Evolutionary conservation across 2,113 vertebrate genomes (phyloP).

Genomic region (Vimba vimba): DNA sequence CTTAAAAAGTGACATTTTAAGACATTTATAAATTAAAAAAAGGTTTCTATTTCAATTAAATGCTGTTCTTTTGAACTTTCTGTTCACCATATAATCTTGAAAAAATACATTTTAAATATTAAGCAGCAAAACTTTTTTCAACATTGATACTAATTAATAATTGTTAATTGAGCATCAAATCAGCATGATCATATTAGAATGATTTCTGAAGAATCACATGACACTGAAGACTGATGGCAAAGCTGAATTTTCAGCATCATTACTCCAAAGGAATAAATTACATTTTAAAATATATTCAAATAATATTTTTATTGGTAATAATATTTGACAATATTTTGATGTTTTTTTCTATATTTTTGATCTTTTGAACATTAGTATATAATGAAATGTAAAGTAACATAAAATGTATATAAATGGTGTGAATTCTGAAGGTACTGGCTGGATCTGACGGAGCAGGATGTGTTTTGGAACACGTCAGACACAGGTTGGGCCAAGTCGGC

Average conservation of each 20-base stretch:
- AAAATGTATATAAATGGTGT: not conserved
- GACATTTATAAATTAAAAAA: too few relatives aligned
- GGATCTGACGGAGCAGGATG: constrained; percentile 77
- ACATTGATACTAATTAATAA: not conserved
- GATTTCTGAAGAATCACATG: not conserved
- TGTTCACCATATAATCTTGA: not conserved
- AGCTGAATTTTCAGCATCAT: too few relatives aligned
- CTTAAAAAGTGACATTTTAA: too few relatives aligned
- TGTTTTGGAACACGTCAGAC: constrained; percentile 83
- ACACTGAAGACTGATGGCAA: not conserved
- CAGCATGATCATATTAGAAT: not conserved
- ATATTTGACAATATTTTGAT: not conserved
- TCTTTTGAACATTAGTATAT: too few relatives aligned
- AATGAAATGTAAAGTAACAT: too few relatives aligned
- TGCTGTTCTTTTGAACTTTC: not conserved
- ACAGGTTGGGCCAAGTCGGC: constrained; percentile 84
- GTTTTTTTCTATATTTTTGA: too few relatives aligned
- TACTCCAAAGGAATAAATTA: too few relatives aligned
- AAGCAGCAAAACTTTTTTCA: not conserved
- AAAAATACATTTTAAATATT: not conserved
- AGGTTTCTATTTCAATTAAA: not conserved
- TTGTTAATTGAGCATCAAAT: not conserved
- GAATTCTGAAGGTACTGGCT: constrained; percentile 77
- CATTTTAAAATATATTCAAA: not conserved
- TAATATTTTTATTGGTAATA: not conserved